These are phyloP conservation scores for Oscheius onirici DNA, from an alignment of 2,888 invertebrate genomes.

Conservation along the genomic window DNA sequence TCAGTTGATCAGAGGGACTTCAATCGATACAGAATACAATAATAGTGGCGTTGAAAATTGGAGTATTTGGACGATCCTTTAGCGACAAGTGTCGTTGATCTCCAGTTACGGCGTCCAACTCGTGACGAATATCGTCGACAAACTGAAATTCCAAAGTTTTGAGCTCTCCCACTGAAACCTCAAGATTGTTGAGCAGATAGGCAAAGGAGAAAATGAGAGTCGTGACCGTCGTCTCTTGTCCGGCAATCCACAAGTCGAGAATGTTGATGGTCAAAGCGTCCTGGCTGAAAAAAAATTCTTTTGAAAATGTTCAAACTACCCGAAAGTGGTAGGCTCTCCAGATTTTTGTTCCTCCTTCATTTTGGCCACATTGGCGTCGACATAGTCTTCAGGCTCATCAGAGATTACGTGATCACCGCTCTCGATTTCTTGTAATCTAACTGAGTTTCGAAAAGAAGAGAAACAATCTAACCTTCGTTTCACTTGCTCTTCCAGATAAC, in stretches of 20 bases:
- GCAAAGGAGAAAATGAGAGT: slow-evolving; percentile 43
- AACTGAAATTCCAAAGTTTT: slow-evolving; percentile 9
- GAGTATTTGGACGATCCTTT: slow-evolving; percentile 40
- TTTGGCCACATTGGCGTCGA: slow-evolving; percentile 44
- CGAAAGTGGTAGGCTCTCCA: not conserved
- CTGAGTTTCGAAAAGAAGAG: not conserved
- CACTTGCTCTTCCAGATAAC: slow-evolving; percentile 14
- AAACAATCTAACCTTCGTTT: slow-evolving; percentile 6
- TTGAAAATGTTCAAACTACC: not conserved
- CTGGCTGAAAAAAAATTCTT: slow-evolving; percentile 21
- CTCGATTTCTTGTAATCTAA: slow-evolving; percentile 6
- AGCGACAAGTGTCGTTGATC: slow-evolving; percentile 31
- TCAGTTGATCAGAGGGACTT: not conserved
- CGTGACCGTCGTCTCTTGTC: slow-evolving; percentile 54
- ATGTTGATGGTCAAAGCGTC: slow-evolving; percentile 40
- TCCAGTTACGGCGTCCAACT: slow-evolving; percentile 37
- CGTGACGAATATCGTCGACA: slow-evolving; percentile 34
- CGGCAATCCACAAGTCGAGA: slow-evolving; percentile 52
- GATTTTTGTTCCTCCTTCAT: slow-evolving; percentile 40
- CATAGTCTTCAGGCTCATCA: slow-evolving; percentile 43
- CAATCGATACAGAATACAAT: slow-evolving; percentile 19
- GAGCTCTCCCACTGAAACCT: slow-evolving; percentile 34
- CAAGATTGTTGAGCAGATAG: slow-evolving; percentile 46
- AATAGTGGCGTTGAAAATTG: slow-evolving; percentile 41
- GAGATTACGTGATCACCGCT: slow-evolving; percentile 36